These are phyloP conservation scores for Heliconius congener DNA, from an alignment of 1,140 invertebrate genomes.

Conservation along the genomic window DNA sequence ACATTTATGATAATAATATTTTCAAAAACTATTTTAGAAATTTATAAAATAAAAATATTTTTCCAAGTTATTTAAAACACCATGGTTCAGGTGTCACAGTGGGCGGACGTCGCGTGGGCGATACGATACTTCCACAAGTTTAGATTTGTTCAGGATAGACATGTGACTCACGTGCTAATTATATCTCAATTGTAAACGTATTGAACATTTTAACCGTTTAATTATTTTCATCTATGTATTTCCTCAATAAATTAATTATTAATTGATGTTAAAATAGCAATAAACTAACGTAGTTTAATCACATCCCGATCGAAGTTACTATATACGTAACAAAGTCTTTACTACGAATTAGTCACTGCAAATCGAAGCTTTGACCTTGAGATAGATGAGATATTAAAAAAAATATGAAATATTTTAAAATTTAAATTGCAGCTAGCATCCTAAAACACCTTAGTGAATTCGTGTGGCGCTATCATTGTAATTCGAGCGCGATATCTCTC, in stretches of 20 bases:
- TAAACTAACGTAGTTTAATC: not conserved
- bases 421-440: not conserved
- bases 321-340: not conserved
- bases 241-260: not conserved
- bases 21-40: too few species aligned
- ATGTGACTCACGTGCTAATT: conserved; percentile 72
- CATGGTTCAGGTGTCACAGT: conserved; percentile 39
- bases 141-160: conserved; percentile 59
- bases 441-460: not conserved
- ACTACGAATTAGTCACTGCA: not conserved
- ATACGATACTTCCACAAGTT: conserved; percentile 57
- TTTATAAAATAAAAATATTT: too few species aligned
- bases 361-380: not conserved
- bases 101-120: conserved; percentile 53
- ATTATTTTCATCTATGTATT: not conserved
- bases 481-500: conserved; percentile 77
- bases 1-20: too few species aligned
- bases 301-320: not conserved
- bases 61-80: conserved; percentile 27
- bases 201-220: not conserved
- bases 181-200: conserved; percentile 58
- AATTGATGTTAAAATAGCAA: not conserved
- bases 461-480: conserved; percentile 61
- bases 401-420: not conserved
- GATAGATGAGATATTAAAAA: not conserved